phyloP scores from a whole-genome alignment of 2,888 invertebrate species.

The Hypomecis punctinalis region DNA sequence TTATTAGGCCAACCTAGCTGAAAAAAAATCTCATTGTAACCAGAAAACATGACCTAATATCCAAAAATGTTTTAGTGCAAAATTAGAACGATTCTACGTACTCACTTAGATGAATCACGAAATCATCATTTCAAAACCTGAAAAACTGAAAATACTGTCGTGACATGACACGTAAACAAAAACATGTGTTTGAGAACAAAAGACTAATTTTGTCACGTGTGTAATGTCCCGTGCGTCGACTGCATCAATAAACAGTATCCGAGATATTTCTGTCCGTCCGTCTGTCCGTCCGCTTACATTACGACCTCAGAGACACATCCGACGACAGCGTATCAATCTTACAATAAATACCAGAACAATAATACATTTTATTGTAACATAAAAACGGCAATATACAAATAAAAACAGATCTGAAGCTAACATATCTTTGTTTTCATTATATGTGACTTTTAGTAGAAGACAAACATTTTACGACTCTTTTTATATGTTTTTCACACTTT shows the following conservation, averaged over 20 bases:
- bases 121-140: constrained; percentile 23
- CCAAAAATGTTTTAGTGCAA: neutral
- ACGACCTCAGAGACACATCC: constrained; percentile 76
- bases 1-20: neutral
- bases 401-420: constrained; percentile 47
- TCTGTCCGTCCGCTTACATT: constrained; percentile 67
- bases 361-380: constrained; percentile 50
- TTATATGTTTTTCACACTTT: constrained; percentile 77
- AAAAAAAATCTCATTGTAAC: neutral
- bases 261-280: constrained; percentile 72
- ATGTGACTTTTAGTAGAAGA: constrained; percentile 76
- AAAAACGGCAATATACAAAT: constrained; percentile 48
- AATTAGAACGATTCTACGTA: constrained; percentile 17
- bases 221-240: constrained; percentile 63
- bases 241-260: constrained; percentile 73
- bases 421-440: constrained; percentile 55
- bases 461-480: constrained; percentile 72
- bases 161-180: constrained; percentile 46
- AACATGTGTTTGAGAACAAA: constrained; percentile 59
- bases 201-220: constrained; percentile 70
- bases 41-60: neutral
- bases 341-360: constrained; percentile 75
- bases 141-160: constrained; percentile 28
- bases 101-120: constrained; percentile 27
- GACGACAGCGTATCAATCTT: constrained; percentile 81